phyloP scores from a whole-genome alignment of 2,113 vertebrate species.

The Perognathus longimembris region DNA sequence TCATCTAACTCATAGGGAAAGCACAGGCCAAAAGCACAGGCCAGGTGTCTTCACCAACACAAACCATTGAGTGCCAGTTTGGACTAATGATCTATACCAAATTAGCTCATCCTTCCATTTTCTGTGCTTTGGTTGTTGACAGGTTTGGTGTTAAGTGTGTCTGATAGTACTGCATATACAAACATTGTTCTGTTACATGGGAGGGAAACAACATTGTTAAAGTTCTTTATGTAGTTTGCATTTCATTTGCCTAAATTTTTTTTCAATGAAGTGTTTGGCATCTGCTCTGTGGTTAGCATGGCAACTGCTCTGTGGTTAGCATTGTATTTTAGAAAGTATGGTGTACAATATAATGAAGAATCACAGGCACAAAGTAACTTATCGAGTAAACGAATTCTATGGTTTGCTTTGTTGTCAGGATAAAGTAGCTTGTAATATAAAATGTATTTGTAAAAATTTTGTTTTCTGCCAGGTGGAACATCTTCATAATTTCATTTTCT shows the following conservation, averaged over 20 bases:
- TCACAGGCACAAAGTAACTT: background rate
- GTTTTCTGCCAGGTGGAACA: slow-evolving; percentile 93
- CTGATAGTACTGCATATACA: background rate
- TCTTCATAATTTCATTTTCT: slow-evolving; percentile 97
- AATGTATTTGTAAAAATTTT: background rate
- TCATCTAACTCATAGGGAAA: background rate
- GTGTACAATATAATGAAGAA: background rate
- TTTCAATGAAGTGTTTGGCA: background rate
- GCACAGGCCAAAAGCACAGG: slow-evolving; percentile 13
- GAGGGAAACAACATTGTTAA: background rate
- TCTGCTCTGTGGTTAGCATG: background rate
- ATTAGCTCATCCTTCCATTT: background rate
- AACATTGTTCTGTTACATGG: background rate
- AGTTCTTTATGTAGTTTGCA: slow-evolving; percentile 20
- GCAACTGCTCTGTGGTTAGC: no score
- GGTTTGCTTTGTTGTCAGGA: slow-evolving; percentile 4
- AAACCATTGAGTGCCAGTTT: background rate
- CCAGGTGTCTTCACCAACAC: background rate
- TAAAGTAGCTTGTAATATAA: background rate
- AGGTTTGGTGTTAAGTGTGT: background rate
- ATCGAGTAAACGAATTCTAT: background rate
- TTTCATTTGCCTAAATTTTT: slow-evolving; percentile 15
- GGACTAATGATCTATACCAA: background rate
- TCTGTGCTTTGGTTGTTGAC: slow-evolving; percentile 11
- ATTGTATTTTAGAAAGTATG: background rate